Evolutionary conservation across 2,888 invertebrate species (phyloP).

Genomic region (Parochlus steinenii): DNA sequence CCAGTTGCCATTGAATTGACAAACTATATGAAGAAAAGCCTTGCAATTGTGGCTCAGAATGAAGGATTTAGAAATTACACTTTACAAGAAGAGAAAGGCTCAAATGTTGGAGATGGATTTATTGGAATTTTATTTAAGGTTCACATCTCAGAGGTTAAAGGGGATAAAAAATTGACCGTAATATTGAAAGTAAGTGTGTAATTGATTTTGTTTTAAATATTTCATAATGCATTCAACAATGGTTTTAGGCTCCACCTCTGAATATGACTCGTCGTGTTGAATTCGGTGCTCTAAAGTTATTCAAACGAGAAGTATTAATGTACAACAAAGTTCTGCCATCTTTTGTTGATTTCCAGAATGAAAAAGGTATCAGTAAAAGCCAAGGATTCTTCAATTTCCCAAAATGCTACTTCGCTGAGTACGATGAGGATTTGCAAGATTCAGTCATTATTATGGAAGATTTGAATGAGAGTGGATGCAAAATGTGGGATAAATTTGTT

Average conservation of each 20-base stretch:
- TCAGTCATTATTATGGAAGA: conserved; percentile 14
- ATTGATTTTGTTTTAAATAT: no score
- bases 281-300: conserved; percentile 12
- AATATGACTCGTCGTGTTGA: conserved; percentile 11
- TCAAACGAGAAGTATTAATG: conserved; percentile 13
- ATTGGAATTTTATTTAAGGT: conserved; percentile 12
- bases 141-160: conserved; percentile 1
- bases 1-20: no score
- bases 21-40: no score
- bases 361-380: conserved; percentile 4
- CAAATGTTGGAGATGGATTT: conserved; percentile 12
- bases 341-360: conserved; percentile 13
- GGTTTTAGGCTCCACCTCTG: conserved; percentile 12
- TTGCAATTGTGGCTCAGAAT: conserved; percentile 9
- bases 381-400: conserved; percentile 13
- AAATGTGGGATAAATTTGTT: conserved; percentile 12
- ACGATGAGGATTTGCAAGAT: conserved; percentile 10
- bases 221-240: no score
- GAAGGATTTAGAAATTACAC: conserved; percentile 11
- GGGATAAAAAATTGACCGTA: conserved; percentile 8
- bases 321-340: conserved; percentile 13
- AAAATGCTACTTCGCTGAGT: conserved; percentile 13
- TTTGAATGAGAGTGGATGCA: conserved; percentile 9
- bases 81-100: conserved; percentile 9
- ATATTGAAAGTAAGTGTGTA: no score